Base-by-base conservation (phyloP, 2,797 vertebrate genomes). In the Hoplostethus mediterraneus region DNA sequence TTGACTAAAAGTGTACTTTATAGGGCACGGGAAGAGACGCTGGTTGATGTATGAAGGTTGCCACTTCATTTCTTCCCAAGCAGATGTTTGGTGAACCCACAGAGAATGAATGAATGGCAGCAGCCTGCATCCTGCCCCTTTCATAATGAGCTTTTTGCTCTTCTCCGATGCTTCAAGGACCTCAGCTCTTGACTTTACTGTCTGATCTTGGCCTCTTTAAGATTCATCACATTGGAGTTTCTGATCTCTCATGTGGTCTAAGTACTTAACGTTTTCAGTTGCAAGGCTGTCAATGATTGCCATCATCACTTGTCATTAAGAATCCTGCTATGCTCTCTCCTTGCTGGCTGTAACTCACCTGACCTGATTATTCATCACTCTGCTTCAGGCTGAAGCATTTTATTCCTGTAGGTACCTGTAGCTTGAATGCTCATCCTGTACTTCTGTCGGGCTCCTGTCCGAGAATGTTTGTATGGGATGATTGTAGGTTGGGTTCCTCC, bases 51-150 rank as follows among this genome's bases (percentile, higher is more conserved):
- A 42, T 9, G 9, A 42, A 55, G 25, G 12, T 14, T 25, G 10
- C 53, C 25, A 55, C 11, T 54, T 9, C 30, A 16, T 33, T 85
- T 75, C 79, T 59, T 79, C 75, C 75, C 66, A 25, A 52, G 21
- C 9, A 52, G 17, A 17, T 21, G 49, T 25, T 52, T 52, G 6
- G 49, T 52, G 49, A 52, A 52, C n/a, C 25, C n/a, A 28, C 25
- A 52, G 49, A 17, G 49, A 25, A 25, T 28, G 1, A 1, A 28
- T 28, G 9, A 10, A 28, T 25, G 49, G 25, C 25, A n/a, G 49
- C 49, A 11, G 52, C 21, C 25, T 17, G 6, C 52, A 25, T 54
- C 25, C 52, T 54, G 7, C 16, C 49, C 16, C 49, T 16, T n/a
- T n/a, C 49, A 6, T n/a, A n/a, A 51, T 51, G 48, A 51, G 48